Conservation (phyloP, 2,113 vertebrate species). For the Burhinus oedicnemus region DNA sequence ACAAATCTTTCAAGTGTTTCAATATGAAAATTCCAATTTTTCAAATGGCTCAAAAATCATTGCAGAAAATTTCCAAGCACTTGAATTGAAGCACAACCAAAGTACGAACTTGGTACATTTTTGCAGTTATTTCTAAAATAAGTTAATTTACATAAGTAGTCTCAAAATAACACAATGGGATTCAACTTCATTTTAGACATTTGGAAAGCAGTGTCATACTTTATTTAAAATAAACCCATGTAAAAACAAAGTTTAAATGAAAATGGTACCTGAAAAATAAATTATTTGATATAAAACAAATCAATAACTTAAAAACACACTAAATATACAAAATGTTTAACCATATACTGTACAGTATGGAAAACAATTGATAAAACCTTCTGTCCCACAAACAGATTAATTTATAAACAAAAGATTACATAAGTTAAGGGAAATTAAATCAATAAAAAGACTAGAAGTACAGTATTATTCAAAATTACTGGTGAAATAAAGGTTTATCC, state of each 20-base stretch:
- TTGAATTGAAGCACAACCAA: conserved; percentile 60
- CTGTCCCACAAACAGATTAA: conserved; percentile 73
- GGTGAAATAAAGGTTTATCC: conserved; percentile 36
- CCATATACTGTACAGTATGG: conserved; percentile 81
- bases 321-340: conserved; percentile 84
- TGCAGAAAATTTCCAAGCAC: conserved; percentile 70
- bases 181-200: conserved; percentile 77
- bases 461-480: conserved; percentile 44
- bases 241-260: conserved; percentile 86
- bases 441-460: conserved; percentile 45
- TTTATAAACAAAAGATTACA: conserved; percentile 69
- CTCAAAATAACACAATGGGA: conserved; percentile 81
- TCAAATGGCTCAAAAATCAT: conserved; percentile 67
- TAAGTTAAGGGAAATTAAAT: conserved; percentile 56
- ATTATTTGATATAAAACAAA: conserved; percentile 86
- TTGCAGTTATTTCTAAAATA: conserved; percentile 38
- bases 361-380: conserved; percentile 79
- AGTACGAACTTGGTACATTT: conserved; percentile 37
- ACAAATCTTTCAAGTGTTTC: conserved; percentile 71
- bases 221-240: conserved; percentile 87
- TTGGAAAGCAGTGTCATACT: conserved; percentile 84
- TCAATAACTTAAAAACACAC: conserved; percentile 83
- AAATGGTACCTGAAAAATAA: conserved; percentile 86
- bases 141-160: conserved; percentile 62
- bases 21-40: conserved; percentile 75